Evolutionary conservation across 2,113 vertebrate species (phyloP).

Genomic region (Calyptommatus sinebrachiatus): DNA sequence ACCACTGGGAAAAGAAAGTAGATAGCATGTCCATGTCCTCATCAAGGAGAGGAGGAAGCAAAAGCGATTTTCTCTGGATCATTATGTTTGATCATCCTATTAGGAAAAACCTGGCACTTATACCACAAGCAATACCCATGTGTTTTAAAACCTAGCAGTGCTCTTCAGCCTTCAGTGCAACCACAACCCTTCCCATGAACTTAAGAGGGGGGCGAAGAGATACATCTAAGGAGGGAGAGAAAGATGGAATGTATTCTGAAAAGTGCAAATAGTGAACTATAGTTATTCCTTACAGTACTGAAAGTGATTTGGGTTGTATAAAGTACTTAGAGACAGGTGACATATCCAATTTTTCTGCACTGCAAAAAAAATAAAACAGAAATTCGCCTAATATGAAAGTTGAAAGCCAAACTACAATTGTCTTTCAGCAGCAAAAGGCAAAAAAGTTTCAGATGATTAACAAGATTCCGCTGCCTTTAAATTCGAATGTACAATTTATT

Average conservation of each 20-base stretch:
- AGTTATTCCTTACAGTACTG: too few species aligned
- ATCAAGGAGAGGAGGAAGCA: rapidly evolving
- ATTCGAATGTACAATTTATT: neutral
- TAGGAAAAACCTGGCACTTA: constrained; percentile 40
- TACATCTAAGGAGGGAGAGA: constrained; percentile 32
- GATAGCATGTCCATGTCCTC: neutral
- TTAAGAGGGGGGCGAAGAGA: neutral
- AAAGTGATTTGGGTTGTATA: neutral
- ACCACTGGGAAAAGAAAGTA: neutral
- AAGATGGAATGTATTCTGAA: too few species aligned
- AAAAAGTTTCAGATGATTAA: neutral
- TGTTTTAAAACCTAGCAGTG: constrained; percentile 32
- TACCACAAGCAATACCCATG: constrained; percentile 44
- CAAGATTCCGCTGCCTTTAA: neutral
- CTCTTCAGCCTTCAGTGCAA: too few species aligned
- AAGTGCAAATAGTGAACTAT: neutral
- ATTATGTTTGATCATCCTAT: constrained; percentile 50
- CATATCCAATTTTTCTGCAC: neutral
- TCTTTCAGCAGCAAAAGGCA: constrained; percentile 28
- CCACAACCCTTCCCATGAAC: too few species aligned
- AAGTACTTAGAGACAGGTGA: neutral
- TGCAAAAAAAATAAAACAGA: neutral
- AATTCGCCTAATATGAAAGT: constrained; percentile 22
- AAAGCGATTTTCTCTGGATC: constrained; percentile 35
- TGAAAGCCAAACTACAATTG: neutral